phyloP scores from a whole-genome alignment of 2,888 invertebrate species.

The Octodonta nipae region DNA sequence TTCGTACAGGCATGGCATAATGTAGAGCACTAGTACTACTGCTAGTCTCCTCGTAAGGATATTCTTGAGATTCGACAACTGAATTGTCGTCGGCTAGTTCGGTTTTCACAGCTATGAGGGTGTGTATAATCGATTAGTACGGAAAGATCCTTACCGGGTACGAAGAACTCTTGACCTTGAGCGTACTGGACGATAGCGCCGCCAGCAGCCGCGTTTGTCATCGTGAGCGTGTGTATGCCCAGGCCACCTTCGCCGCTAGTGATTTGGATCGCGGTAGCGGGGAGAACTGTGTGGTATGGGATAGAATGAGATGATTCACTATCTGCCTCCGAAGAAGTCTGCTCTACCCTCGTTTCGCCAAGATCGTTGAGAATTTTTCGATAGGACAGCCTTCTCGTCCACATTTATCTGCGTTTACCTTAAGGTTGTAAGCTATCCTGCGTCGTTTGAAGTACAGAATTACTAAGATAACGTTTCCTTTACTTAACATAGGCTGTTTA shows the following conservation, averaged over 20 bases:
- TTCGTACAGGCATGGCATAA: too few species aligned
- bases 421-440: conserved; percentile 80
- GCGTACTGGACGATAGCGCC: conserved; percentile 86
- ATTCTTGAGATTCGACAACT: too few species aligned
- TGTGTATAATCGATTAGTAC: conserved; percentile 2
- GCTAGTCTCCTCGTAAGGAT: too few species aligned
- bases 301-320: conserved; percentile 54
- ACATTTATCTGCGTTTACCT: conserved; percentile 75
- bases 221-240: conserved; percentile 76
- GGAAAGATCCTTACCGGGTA: conserved; percentile 57
- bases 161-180: conserved; percentile 82
- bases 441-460: conserved; percentile 84
- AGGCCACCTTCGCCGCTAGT: conserved; percentile 56
- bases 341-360: conserved; percentile 49
- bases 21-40: too few species aligned
- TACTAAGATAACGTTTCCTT: conserved; percentile 82
- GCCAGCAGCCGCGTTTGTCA: conserved; percentile 68
- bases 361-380: conserved; percentile 92
- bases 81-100: conserved; percentile 5
- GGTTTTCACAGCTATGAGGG: conserved; percentile 5
- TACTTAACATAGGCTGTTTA: conserved; percentile 68
- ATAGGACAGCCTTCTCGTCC: conserved; percentile 88
- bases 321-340: conserved; percentile 51
- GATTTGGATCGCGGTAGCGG: conserved; percentile 62
- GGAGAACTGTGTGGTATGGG: conserved; percentile 59